phyloP scores from a whole-genome alignment of 1,140 invertebrate species.

The Listronotus bonariensis region DNA sequence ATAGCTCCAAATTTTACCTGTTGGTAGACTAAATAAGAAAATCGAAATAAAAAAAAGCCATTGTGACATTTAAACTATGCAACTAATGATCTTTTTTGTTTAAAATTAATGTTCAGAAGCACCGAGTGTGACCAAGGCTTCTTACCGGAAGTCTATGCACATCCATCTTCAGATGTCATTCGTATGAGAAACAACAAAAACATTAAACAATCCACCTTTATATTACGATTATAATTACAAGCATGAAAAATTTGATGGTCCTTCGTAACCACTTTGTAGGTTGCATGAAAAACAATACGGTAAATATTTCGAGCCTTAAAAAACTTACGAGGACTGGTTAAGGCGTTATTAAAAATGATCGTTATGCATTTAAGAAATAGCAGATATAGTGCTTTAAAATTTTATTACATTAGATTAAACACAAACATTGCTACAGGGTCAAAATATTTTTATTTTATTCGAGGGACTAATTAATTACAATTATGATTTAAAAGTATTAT shows the following conservation, averaged over 20 bases:
- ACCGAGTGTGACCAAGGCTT: slow-evolving; percentile 52
- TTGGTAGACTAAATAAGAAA: too few relatives aligned
- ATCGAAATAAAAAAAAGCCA: neutral
- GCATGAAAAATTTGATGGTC: slow-evolving; percentile 26
- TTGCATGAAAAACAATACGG: neutral
- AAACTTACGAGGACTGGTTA: too few relatives aligned
- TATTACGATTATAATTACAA: slow-evolving; percentile 37
- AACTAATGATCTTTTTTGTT: slow-evolving; percentile 26
- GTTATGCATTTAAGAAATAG: too few relatives aligned
- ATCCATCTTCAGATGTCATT: slow-evolving; percentile 55
- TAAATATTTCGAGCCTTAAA: too few relatives aligned
- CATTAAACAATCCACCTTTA: slow-evolving; percentile 40
- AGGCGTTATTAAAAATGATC: too few relatives aligned
- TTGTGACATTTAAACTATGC: slow-evolving; percentile 15
- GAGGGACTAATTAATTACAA: too few relatives aligned
- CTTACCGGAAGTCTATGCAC: slow-evolving; percentile 49
- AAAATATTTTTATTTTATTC: too few relatives aligned
- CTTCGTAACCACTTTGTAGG: slow-evolving; percentile 9
- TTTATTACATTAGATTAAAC: too few relatives aligned
- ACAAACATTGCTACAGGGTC: too few relatives aligned
- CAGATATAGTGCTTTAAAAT: too few relatives aligned
- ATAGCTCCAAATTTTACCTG: too few relatives aligned
- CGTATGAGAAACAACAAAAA: slow-evolving; percentile 53
- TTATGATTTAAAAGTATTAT: too few relatives aligned
- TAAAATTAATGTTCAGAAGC: slow-evolving; percentile 25